phyloP scores from a whole-genome alignment of 2,888 invertebrate species.

The Cetonia aurata region DNA sequence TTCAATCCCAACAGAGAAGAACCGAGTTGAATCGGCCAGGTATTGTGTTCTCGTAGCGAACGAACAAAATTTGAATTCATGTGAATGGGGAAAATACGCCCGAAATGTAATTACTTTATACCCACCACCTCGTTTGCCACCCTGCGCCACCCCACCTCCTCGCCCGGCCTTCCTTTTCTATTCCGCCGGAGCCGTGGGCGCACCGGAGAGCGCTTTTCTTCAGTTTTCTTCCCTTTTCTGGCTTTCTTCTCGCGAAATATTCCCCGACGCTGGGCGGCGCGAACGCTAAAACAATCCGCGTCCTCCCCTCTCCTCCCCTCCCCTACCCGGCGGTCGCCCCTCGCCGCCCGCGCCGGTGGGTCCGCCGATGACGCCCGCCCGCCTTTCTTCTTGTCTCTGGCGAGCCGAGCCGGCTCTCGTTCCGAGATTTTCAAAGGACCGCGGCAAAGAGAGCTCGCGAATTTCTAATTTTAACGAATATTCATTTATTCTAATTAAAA shows the following conservation, averaged over 20 bases:
- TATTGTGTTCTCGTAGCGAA: constrained; percentile 11
- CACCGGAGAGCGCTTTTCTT: neutral
- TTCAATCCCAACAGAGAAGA: too few species aligned
- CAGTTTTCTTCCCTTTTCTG: neutral
- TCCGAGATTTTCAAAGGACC: constrained; percentile 37
- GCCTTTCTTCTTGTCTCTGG: constrained; percentile 4
- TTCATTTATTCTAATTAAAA: constrained; percentile 67
- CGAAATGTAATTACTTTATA: constrained; percentile 23
- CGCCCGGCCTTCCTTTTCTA: neutral
- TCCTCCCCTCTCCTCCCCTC: neutral
- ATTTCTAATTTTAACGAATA: constrained; percentile 67
- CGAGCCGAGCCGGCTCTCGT: constrained; percentile 36
- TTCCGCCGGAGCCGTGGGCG: too few species aligned
- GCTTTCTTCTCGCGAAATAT: neutral
- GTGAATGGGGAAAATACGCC: constrained; percentile 10
- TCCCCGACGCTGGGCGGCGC: neutral
- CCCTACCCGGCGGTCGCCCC: constrained; percentile 1
- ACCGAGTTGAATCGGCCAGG: neutral
- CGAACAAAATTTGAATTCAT: constrained; percentile 15
- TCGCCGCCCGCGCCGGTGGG: neutral
- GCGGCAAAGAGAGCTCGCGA: constrained; percentile 55
- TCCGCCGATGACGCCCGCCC: neutral
- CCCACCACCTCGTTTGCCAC: neutral
- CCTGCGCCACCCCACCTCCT: neutral
- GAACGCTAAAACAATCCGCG: neutral